Percentiles rank a stretch among this genome's conserved stretches.
Conservation (phyloP, 2,113 vertebrate genomes). For the Pedetes capensis region DNA sequence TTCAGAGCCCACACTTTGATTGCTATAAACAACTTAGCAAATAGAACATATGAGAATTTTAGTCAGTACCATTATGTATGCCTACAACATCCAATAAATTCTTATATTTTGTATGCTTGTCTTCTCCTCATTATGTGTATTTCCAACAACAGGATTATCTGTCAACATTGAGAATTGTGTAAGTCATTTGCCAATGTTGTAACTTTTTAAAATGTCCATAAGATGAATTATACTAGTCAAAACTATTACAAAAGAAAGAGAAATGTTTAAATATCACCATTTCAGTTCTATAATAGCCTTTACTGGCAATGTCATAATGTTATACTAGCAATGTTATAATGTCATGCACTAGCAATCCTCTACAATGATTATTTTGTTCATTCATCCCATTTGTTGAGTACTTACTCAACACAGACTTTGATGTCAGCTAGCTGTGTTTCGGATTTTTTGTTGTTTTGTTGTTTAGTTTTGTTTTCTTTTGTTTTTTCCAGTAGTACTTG, state of each 20-base stretch:
- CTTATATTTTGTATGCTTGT: conserved; percentile 14
- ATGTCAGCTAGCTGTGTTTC: background rate
- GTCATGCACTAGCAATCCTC: background rate
- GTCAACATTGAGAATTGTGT: background rate
- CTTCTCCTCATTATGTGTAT: background rate
- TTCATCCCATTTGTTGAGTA: background rate
- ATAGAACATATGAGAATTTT: conserved; percentile 26
- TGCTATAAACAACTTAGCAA: conserved; percentile 36
- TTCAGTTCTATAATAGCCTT: background rate
- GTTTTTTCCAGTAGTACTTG: too few species aligned
- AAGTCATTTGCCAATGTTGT: conserved; percentile 65
- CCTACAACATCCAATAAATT: background rate
- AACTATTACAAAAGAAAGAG: background rate
- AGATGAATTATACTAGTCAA: conserved; percentile 55
- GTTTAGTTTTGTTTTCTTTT: too few species aligned
- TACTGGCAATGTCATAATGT: too few species aligned
- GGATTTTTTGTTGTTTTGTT: too few species aligned
- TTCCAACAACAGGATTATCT: conserved; percentile 60
- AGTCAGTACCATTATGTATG: background rate
- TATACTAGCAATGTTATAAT: too few species aligned
- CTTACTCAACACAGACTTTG: background rate
- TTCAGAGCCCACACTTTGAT: conserved; percentile 58
- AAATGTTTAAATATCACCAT: background rate
- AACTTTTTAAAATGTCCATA: conserved; percentile 57
- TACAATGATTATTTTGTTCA: conserved; percentile 1